Evolutionary conservation across 2,113 vertebrate genomes (phyloP), one percentile per base, ranked within the genome.

Genomic region (Sebastes schlegelii): DNA sequence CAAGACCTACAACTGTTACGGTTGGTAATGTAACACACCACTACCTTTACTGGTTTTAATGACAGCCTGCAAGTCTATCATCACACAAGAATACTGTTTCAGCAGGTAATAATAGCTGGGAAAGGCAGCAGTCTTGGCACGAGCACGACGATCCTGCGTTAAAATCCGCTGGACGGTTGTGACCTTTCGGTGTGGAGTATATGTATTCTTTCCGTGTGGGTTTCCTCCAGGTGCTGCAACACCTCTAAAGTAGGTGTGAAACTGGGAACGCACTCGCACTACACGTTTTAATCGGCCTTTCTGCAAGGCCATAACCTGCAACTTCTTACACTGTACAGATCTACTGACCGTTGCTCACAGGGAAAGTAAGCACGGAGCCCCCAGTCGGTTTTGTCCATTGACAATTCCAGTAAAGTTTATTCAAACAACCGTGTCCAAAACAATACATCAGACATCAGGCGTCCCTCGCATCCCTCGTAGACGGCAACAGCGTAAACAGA

Each of bases 1-100:
- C 93, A 94, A 92, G 92, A 93, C 92, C 93, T 91, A 94, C 93
- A 93, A 90, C 86, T 90, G 87, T 76, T 91, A 85, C 52, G 55
- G 62, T 34, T 86, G 86, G 79, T 89, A 89, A 88, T 88, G 90
- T 87, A 90, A 90, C 93, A 91, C 92, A 49, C 84, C 90, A 77
- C 90, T 92, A 90, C 84, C 63, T 92, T 92, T 91, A 93, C 71
- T 86, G 92, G 89, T 77, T 84, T 85, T 91, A 86, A 94, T 89
- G 86, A 79, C 80, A 86, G 80, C 73, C 87, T 76, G 74, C 4
- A 69, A 87, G 77, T 74, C 73, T 55, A 80, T 91, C 67, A 64
- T 86, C 61, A 49, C 74, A 66, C 63, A 65, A 75, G 74, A 80
- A 82, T 76, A 81, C 69, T 49, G 79, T 86, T 81, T 57, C 58